Evolutionary conservation across 2,888 invertebrate genomes (phyloP).

Genomic region (Nezara viridula): DNA sequence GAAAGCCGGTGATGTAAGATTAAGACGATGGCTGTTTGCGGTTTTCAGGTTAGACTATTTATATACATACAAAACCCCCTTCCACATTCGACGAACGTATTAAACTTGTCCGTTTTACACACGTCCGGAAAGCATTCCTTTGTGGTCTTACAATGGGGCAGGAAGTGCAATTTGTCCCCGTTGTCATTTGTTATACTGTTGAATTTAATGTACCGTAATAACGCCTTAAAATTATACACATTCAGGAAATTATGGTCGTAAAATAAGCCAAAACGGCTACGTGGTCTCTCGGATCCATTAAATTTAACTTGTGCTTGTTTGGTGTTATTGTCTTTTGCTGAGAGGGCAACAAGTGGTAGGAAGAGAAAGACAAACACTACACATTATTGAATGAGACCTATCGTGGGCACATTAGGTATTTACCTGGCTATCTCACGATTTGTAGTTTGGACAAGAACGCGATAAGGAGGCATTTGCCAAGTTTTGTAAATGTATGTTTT

Average conservation of each 20-base stretch:
- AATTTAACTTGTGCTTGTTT: not conserved
- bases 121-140: not conserved
- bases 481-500: not conserved
- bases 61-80: not conserved
- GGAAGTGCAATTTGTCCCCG: not conserved
- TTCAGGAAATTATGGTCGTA: not conserved
- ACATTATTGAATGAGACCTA: slow-evolving; percentile 27
- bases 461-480: not conserved
- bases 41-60: not conserved
- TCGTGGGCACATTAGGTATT: not conserved
- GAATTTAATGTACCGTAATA: not conserved
- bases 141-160: not conserved
- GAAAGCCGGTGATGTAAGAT: not conserved
- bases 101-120: not conserved
- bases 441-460: not conserved
- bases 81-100: not conserved
- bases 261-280: not conserved
- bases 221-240: not conserved
- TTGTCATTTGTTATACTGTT: not conserved
- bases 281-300: not conserved
- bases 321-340: slow-evolving; percentile 31
- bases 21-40: not conserved
- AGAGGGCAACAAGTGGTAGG: slow-evolving; percentile 13
- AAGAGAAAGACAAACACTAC: slow-evolving; percentile 36
- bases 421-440: not conserved